Evolutionary conservation across 1,140 invertebrate genomes (phyloP).

Genomic region (Bombus turneri): DNA sequence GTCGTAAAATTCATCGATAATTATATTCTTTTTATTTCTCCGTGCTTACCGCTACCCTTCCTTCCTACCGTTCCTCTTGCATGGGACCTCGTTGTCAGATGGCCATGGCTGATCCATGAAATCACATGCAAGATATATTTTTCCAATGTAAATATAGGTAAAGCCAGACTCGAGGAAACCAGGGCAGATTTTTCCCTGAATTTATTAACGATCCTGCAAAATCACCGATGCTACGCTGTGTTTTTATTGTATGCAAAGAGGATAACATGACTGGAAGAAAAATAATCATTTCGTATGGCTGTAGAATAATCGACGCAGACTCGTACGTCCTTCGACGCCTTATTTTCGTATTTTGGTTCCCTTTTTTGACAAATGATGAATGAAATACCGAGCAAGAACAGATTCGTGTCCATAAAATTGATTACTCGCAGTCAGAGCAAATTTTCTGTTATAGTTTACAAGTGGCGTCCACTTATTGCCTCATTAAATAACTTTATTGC

Average conservation of each 20-base stretch:
- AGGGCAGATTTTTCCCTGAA: neutral
- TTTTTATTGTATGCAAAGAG: too few species aligned
- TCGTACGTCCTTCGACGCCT: neutral
- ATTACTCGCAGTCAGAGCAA: neutral
- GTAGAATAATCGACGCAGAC: neutral
- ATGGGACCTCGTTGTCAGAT: neutral
- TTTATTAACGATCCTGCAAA: neutral
- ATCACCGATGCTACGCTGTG: too few species aligned
- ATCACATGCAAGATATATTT: neutral
- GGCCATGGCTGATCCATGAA: neutral
- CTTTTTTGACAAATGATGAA: conserved; percentile 8
- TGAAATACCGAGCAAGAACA: neutral
- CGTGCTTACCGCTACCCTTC: too few species aligned
- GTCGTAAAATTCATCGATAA: conserved; percentile 68
- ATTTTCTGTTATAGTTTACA: conserved; percentile 8
- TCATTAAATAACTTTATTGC: neutral
- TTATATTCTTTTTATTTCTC: conserved; percentile 49
- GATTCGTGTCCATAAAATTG: conserved; percentile 25
- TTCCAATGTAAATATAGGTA: neutral
- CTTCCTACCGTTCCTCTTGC: neutral
- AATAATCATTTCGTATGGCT: too few species aligned
- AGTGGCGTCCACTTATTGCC: neutral
- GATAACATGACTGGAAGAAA: too few species aligned
- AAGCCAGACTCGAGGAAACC: neutral
- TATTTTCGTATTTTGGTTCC: neutral